Conservation (phyloP, 2,797 vertebrate species). For the Dermochelys coriacea region DNA sequence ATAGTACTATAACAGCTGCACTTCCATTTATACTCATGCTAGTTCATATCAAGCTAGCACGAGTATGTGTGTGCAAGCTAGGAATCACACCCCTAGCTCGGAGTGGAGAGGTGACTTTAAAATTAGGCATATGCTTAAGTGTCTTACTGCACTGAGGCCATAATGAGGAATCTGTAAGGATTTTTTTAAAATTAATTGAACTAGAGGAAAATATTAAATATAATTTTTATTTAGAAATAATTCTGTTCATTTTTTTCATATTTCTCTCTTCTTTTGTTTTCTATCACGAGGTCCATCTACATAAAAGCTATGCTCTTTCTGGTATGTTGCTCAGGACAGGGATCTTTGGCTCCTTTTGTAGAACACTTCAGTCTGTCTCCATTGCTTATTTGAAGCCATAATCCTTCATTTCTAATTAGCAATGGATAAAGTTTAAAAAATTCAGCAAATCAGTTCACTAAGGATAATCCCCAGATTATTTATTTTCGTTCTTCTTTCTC, state of each 20-base stretch:
- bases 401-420: not conserved
- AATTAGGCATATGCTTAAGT: not conserved
- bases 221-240: not conserved
- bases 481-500: not conserved
- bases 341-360: not conserved
- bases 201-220: not conserved
- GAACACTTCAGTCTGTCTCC: not conserved
- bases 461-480: not conserved
- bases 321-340: not conserved
- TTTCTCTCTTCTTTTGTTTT: not conserved
- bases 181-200: not conserved
- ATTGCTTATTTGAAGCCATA: not conserved
- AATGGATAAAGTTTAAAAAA: not conserved
- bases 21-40: not conserved
- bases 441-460: not conserved
- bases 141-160: not conserved
- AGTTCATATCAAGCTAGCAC: not conserved
- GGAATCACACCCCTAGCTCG: not conserved
- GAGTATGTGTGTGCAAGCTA: not conserved
- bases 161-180: not conserved
- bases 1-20: not conserved
- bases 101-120: not conserved
- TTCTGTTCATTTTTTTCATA: not conserved
- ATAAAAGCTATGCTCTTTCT: not conserved
- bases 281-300: not conserved